Percentiles rank a stretch among this genome's conserved stretches.
phyloP scores from a whole-genome alignment of 2,888 invertebrate species.

The Oligia fasciuncula region DNA sequence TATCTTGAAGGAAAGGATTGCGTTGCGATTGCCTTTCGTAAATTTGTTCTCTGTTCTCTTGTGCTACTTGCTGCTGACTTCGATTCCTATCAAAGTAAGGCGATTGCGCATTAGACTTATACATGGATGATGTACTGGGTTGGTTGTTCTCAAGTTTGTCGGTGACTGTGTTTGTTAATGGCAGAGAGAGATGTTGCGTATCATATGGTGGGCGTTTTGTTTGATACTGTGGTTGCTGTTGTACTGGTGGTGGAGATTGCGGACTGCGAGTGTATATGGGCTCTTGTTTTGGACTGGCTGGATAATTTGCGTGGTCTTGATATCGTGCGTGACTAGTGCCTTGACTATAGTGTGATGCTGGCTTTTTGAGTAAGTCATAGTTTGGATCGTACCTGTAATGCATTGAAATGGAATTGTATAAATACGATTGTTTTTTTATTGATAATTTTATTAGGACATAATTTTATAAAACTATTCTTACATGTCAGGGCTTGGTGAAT shows the following conservation, averaged over 20 bases:
- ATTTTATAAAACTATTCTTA: constrained; percentile 70
- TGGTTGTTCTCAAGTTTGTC: constrained; percentile 83
- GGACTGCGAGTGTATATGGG: constrained; percentile 88
- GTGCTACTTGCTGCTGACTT: constrained; percentile 75
- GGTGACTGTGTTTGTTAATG: constrained; percentile 83
- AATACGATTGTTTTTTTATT: constrained; percentile 11
- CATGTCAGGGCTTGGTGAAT: constrained; percentile 93
- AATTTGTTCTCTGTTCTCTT: constrained; percentile 77
- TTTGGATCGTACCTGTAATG: constrained; percentile 89
- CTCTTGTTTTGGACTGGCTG: constrained; percentile 84
- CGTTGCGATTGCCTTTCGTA: constrained; percentile 81
- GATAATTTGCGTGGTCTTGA: constrained; percentile 83
- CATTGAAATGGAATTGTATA: constrained; percentile 51
- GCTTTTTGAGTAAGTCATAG: constrained; percentile 89
- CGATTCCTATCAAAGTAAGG: constrained; percentile 88
- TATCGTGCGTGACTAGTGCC: constrained; percentile 84
- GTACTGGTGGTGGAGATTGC: constrained; percentile 84
- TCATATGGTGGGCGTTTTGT: constrained; percentile 83
- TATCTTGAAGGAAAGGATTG: constrained; percentile 85
- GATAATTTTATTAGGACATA: background rate
- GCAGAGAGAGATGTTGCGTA: constrained; percentile 86
- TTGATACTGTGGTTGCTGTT: constrained; percentile 79
- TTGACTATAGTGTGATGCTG: constrained; percentile 88
- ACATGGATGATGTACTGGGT: constrained; percentile 78
- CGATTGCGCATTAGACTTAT: constrained; percentile 87